These are phyloP conservation scores for Dascyllus trimaculatus DNA, from an alignment of 2,113 vertebrate species.

Conservation along the genomic window DNA sequence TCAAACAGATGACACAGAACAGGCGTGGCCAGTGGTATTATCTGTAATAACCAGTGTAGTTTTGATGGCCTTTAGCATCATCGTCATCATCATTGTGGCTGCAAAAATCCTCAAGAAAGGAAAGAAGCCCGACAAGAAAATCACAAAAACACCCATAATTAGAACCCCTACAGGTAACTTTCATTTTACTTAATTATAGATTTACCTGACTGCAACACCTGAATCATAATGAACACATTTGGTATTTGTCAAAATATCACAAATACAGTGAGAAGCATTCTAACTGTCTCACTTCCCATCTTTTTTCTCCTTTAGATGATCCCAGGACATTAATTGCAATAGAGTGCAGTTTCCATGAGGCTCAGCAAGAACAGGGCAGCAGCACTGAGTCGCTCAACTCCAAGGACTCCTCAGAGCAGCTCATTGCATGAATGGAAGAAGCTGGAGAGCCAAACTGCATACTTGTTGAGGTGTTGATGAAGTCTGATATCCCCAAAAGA, in stretches of 20 bases:
- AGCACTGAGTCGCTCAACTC: slow-evolving; percentile 75
- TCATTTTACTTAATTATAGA: background rate
- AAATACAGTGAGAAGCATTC: background rate
- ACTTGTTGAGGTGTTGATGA: background rate
- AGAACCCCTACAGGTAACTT: slow-evolving; percentile 64
- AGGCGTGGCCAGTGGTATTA: background rate
- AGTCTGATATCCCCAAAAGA: background rate
- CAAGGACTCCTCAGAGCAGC: slow-evolving; percentile 59
- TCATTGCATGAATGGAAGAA: slow-evolving; percentile 67
- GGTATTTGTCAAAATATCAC: background rate
- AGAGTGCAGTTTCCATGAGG: slow-evolving; percentile 90
- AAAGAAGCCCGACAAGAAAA: background rate
- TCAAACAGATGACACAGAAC: background rate
- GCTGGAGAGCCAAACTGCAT: background rate
- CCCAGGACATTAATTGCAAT: slow-evolving; percentile 71
- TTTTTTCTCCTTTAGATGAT: slow-evolving; percentile 48
- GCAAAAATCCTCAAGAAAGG: slow-evolving; percentile 11
- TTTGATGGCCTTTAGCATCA: background rate
- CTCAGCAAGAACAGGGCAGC: slow-evolving; percentile 91
- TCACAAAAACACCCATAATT: slow-evolving; percentile 9
- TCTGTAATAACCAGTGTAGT: fast-evolving
- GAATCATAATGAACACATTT: background rate
- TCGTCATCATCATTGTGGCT: background rate
- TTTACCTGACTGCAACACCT: background rate
- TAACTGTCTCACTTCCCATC: background rate